phyloP scores from a whole-genome alignment of 2,113 vertebrate genomes.

The Corapipo altera region DNA sequence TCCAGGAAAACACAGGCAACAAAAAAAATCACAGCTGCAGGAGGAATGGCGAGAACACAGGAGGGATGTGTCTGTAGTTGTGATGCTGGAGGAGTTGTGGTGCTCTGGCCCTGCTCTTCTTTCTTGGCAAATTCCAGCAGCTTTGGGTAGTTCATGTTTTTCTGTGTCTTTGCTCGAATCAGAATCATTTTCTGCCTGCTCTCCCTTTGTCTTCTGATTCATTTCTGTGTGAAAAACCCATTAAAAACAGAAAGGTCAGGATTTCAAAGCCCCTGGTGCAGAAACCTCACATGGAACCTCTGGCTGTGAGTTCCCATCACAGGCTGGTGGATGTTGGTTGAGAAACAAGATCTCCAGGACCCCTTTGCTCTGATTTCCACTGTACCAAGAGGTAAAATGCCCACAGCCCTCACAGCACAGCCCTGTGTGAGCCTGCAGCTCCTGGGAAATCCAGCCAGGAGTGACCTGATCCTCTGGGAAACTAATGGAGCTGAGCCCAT shows the following conservation, averaged over 20 bases:
- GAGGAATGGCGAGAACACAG: not conserved
- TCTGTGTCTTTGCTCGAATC: not conserved
- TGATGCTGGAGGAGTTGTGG: not conserved
- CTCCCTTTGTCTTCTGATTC: not conserved
- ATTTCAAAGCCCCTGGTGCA: not conserved
- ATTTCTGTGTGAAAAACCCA: not conserved
- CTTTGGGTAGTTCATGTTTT: not conserved
- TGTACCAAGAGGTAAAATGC: rapidly evolving
- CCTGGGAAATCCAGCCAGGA: not conserved
- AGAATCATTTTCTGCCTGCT: not conserved
- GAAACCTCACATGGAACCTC: rapidly evolving
- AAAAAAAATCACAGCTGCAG: not conserved
- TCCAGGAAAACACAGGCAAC: not conserved
- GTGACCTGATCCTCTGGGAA: not conserved
- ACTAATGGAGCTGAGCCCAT: not conserved
- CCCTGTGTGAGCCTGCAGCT: not conserved
- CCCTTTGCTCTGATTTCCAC: not conserved
- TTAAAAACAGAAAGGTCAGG: not conserved
- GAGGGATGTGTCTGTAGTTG: not conserved
- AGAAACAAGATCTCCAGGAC: not conserved
- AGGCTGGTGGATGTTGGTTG: not conserved
- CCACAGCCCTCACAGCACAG: not conserved
- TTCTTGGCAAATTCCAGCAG: not conserved
- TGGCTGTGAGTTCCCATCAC: not conserved
- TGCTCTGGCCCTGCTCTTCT: not conserved